Evolutionary conservation across 2,797 vertebrate genomes (phyloP).

Genomic region (Hypotaenidia okinawae): DNA sequence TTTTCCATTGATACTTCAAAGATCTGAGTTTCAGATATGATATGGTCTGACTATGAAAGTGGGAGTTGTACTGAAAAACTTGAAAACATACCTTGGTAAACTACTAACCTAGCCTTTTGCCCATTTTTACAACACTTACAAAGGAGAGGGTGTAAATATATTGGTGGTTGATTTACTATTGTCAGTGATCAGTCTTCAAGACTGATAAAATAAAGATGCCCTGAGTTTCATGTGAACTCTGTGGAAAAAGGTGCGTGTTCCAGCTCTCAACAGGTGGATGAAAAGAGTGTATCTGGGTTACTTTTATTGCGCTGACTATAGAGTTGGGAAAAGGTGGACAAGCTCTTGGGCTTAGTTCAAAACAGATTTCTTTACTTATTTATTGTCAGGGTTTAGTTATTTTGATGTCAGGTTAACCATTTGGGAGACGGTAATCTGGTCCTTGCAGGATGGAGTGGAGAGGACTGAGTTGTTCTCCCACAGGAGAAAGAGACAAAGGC

Average conservation of each 20-base stretch:
- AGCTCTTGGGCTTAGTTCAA: neutral
- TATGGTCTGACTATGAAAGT: rapidly evolving
- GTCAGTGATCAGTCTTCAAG: neutral
- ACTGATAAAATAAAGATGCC: neutral
- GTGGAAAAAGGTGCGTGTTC: neutral
- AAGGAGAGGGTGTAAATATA: neutral
- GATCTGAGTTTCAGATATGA: neutral
- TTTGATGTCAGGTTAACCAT: neutral
- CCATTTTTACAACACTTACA: neutral
- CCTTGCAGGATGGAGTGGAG: neutral
- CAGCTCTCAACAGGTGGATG: rapidly evolving
- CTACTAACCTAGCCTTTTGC: neutral
- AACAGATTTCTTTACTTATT: neutral
- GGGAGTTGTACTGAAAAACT: neutral
- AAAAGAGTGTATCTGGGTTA: neutral
- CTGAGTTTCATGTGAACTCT: neutral
- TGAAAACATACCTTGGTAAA: neutral
- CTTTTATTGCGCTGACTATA: neutral
- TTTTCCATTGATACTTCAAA: neutral
- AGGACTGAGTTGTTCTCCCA: neutral
- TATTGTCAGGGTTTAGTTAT: neutral
- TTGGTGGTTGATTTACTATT: neutral
- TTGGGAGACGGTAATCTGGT: neutral
- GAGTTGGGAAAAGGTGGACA: neutral
- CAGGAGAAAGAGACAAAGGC: neutral